These are phyloP conservation scores for Xiphias gladius DNA, from an alignment of 2,113 vertebrate species.

Conservation along the genomic window DNA sequence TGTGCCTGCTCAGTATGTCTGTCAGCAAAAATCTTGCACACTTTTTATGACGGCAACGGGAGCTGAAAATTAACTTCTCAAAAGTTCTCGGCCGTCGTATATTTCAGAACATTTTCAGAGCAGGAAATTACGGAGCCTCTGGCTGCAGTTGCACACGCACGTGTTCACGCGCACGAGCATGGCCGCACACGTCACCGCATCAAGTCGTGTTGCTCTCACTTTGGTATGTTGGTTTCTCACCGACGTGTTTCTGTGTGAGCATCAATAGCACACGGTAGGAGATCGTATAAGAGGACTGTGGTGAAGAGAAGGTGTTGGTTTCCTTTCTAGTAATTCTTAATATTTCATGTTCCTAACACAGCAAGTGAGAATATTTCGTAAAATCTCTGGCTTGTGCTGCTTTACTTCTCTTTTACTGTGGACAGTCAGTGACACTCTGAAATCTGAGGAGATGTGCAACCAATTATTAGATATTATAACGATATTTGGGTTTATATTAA, in stretches of 20 bases:
- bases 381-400: too few species aligned
- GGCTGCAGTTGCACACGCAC: constrained; percentile 59
- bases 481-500: not conserved
- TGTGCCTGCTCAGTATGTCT: too few species aligned
- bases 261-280: constrained; percentile 3
- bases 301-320: not conserved
- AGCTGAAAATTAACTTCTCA: too few species aligned
- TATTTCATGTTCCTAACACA: not conserved
- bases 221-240: constrained; percentile 53
- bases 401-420: not conserved
- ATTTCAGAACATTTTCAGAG: too few species aligned
- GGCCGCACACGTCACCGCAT: constrained; percentile 32
- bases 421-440: not conserved
- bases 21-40: not conserved
- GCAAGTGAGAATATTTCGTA: too few species aligned
- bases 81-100: too few species aligned
- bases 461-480: too few species aligned
- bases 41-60: not conserved
- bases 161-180: constrained; percentile 2
- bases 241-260: constrained; percentile 36
- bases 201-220: constrained; percentile 58
- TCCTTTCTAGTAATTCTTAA: not conserved
- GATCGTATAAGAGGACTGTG: not conserved
- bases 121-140: constrained; percentile 52
- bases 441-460: not conserved